Conservation (phyloP, 2,113 vertebrate genomes). For the Rana temporaria region DNA sequence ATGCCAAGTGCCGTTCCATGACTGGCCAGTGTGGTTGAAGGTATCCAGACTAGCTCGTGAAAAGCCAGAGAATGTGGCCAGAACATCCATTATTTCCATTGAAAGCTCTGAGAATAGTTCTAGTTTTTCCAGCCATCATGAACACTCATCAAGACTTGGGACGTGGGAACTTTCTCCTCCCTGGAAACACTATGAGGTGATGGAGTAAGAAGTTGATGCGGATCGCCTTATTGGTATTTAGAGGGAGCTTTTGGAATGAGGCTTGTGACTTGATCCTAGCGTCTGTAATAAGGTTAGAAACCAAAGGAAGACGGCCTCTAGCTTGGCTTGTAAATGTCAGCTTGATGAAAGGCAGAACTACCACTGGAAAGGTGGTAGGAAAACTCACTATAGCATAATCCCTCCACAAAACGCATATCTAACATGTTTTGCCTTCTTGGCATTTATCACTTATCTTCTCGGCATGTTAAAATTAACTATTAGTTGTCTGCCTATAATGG, state of each 20-base stretch:
- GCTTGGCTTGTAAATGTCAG: slow-evolving; percentile 70
- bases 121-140: too few relatives aligned
- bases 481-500: too few relatives aligned
- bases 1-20: too few relatives aligned
- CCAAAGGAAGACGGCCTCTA: slow-evolving; percentile 60
- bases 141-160: not conserved
- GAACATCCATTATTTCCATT: too few relatives aligned
- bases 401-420: slow-evolving; percentile 15
- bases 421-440: not conserved
- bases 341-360: slow-evolving; percentile 49
- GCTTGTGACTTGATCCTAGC: slow-evolving; percentile 63
- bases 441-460: not conserved
- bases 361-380: slow-evolving; percentile 62
- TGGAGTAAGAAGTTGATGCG: slow-evolving; percentile 55
- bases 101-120: not conserved
- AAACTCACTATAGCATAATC: slow-evolving; percentile 36
- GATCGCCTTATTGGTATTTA: slow-evolving; percentile 63
- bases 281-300: slow-evolving; percentile 65
- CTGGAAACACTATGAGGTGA: not conserved
- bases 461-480: not conserved
- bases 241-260: slow-evolving; percentile 65
- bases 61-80: too few relatives aligned
- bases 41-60: too few relatives aligned
- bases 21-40: too few relatives aligned
- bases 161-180: not conserved